Percentiles rank a stretch among this genome's conserved stretches.
Evolutionary conservation across 2,888 invertebrate genomes (phyloP).

Genomic region (Catocala fraxini): DNA sequence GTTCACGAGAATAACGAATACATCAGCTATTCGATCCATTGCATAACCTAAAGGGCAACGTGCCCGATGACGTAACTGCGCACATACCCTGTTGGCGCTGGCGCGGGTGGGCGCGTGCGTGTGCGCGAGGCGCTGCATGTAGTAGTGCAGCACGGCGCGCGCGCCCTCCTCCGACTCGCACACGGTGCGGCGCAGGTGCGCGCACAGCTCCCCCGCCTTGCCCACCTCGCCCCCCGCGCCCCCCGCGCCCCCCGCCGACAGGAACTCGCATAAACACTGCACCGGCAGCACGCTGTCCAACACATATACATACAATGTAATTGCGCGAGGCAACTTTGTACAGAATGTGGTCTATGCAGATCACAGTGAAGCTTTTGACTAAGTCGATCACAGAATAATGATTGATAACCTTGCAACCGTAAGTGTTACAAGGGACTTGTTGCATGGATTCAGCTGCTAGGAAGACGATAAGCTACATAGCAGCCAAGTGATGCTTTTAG

Average conservation of each 20-base stretch:
- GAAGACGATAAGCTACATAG: too few relatives aligned
- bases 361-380: too few relatives aligned
- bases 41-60: too few relatives aligned
- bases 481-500: too few relatives aligned
- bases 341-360: too few relatives aligned
- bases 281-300: conserved; percentile 94
- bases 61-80: background rate
- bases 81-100: conserved; percentile 90
- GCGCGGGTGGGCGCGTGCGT: conserved; percentile 92
- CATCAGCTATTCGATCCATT: too few relatives aligned
- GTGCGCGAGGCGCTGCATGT: conserved; percentile 94
- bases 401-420: too few relatives aligned
- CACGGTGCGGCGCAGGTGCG: conserved; percentile 86
- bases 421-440: too few relatives aligned
- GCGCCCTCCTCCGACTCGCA: conserved; percentile 88
- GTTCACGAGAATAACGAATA: too few relatives aligned
- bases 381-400: too few relatives aligned
- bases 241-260: conserved; percentile 88
- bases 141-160: conserved; percentile 96
- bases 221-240: conserved; percentile 75
- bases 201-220: conserved; percentile 90
- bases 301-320: background rate
- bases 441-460: too few relatives aligned
- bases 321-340: too few relatives aligned
- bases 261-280: conserved; percentile 98